phyloP scores from a whole-genome alignment of 2,113 vertebrate genomes.

The Salminus brasiliensis region DNA sequence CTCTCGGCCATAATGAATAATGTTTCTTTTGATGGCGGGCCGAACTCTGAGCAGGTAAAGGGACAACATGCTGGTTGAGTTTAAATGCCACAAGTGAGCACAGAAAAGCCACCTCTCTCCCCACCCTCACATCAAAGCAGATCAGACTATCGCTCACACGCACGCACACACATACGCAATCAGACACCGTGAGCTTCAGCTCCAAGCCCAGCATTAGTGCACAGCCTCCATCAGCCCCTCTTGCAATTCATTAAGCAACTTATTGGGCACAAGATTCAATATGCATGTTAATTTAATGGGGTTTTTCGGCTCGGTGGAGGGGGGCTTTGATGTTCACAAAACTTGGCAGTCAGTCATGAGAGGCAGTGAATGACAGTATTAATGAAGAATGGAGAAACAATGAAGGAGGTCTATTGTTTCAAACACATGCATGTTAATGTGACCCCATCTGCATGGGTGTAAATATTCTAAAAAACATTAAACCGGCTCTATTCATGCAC shows the following conservation, averaged over 20 bases:
- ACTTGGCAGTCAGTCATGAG: conserved; percentile 74
- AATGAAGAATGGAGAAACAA: conserved; percentile 75
- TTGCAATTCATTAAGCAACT: conserved; percentile 72
- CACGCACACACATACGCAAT: conserved; percentile 45
- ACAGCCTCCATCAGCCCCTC: conserved; percentile 63
- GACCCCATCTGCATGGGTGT: conserved; percentile 62
- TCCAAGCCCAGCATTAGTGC: conserved; percentile 56
- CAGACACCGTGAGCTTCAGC: conserved; percentile 59
- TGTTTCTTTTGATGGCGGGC: neutral
- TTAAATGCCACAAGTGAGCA: conserved; percentile 71
- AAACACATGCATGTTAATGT: conserved; percentile 73
- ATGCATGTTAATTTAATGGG: conserved; percentile 77
- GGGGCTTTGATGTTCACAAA: conserved; percentile 80
- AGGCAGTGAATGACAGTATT: conserved; percentile 75
- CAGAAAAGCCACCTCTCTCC: conserved; percentile 66
- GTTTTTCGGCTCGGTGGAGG: conserved; percentile 61
- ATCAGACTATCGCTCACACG: conserved; percentile 60
- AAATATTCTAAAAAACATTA: conserved; percentile 59
- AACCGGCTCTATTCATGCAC: conserved; percentile 39
- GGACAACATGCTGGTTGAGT: conserved; percentile 63
- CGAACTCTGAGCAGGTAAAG: conserved; percentile 69
- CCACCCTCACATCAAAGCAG: conserved; percentile 74
- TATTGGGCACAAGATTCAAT: conserved; percentile 74
- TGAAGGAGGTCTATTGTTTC: conserved; percentile 62
- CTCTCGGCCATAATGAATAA: too few species aligned